Base-by-base conservation (phyloP, 1,140 invertebrate genomes). In the Anastrepha ludens region DNA sequence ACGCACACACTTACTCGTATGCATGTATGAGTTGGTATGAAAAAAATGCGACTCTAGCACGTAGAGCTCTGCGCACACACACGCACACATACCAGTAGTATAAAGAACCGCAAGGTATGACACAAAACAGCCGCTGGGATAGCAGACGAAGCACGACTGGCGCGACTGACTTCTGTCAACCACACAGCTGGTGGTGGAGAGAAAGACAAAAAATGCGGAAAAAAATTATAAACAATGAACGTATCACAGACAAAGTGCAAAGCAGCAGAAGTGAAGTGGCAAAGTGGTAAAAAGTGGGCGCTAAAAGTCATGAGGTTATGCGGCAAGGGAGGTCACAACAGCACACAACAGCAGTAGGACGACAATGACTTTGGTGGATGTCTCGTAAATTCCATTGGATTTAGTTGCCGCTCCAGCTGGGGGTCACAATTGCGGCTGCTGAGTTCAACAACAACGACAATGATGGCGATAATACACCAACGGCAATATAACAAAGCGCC, bases 301-400 rank as follows among this genome's bases (percentile, higher is more conserved):
- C n/a, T 47, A 81, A 55, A 58, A 81, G 74, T 81, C 74, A 81
- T 81, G 74, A 81, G 74, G 44, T 81, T 81, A 81, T 81, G 74
- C 74, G 74, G 74, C 74, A 81, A 81, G 74, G 3, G 47, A 20
- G 17, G 74, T 11, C 74, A 81, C 74, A 50, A 81, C 47, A 81
- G 74, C 74, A 55, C 4, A 81, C 47, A 81, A 50, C 74, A 55
- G 74, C 74, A n/a, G 5, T 47, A 81, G 3, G 29, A n/a, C 74
- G 74, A 55, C 74, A 81, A 81, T 81, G 74, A 55, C 74, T 81
- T 81, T 81, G 74, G 15, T 50, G 74, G 55, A 55, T 55, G 74
- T 81, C 74, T 81, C n/a, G 44, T 81, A 55, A 55, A 81, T 55
- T 81, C 44, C 74, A 81, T 55, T 81, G 74, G 74, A 81, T 29